These are phyloP conservation scores for Nannospalax galili DNA, from an alignment of 2,113 vertebrate species.

Conservation along the genomic window DNA sequence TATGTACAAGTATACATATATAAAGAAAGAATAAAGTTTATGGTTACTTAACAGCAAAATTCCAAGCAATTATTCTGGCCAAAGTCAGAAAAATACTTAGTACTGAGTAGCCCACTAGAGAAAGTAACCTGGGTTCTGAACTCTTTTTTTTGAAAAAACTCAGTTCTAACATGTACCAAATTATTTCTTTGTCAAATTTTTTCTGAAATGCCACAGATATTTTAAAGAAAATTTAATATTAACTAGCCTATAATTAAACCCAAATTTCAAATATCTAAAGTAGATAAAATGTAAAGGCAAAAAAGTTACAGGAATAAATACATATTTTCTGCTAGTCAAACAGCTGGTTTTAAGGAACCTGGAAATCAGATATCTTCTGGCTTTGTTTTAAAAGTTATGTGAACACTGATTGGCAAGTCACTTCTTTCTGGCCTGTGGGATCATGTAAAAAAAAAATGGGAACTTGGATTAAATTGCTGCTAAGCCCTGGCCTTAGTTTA, in stretches of 20 bases:
- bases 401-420: not conserved
- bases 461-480: not conserved
- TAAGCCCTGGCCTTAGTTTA: slow-evolving; percentile 1
- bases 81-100: slow-evolving; percentile 1
- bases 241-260: slow-evolving; percentile 34
- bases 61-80: slow-evolving; percentile 9
- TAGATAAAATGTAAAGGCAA: slow-evolving; percentile 45
- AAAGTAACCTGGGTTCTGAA: slow-evolving; percentile 56
- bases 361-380: not conserved
- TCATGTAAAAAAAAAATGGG: not conserved
- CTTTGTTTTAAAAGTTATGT: not conserved
- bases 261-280: slow-evolving; percentile 51
- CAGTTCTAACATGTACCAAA: no score
- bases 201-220: slow-evolving; percentile 23
- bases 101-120: not conserved
- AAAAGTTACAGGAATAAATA: not conserved
- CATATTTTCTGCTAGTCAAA: not conserved
- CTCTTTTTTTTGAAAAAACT: not conserved
- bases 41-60: not conserved
- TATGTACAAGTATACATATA: not conserved
- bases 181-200: slow-evolving; percentile 43
- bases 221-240: not conserved
- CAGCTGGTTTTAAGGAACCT: not conserved
- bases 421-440: slow-evolving; percentile 13
- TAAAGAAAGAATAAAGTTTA: not conserved